phyloP scores from a whole-genome alignment of 2,113 vertebrate genomes.

The Sisor rabdophorus region DNA sequence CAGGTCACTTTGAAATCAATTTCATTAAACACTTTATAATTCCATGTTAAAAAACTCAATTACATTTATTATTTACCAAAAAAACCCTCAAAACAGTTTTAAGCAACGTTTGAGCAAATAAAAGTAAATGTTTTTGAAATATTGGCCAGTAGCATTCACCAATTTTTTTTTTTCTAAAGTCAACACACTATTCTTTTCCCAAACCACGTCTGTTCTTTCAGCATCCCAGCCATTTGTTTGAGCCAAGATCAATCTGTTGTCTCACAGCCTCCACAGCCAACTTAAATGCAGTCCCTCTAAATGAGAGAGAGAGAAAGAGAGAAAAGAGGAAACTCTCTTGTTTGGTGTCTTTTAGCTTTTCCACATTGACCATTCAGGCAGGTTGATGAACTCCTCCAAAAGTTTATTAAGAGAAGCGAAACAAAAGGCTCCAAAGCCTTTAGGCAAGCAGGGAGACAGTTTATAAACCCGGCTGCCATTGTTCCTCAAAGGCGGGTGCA shows the following conservation, averaged over 20 bases:
- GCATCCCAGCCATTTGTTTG: constrained; percentile 45
- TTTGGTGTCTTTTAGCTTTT: constrained; percentile 77
- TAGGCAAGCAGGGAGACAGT: constrained; percentile 85
- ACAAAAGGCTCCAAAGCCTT: constrained; percentile 81
- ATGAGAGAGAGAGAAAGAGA: constrained; percentile 50
- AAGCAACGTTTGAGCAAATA: neutral
- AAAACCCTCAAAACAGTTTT: neutral
- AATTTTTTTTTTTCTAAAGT: constrained; percentile 26
- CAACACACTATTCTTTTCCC: constrained; percentile 40
- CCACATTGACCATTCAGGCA: constrained; percentile 81
- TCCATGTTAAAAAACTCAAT: neutral
- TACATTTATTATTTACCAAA: neutral
- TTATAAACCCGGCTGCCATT: constrained; percentile 89
- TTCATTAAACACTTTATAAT: neutral
- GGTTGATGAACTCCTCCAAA: constrained; percentile 98
- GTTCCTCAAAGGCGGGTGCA: constrained; percentile 83
- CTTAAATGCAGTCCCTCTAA: constrained; percentile 51
- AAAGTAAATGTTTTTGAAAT: neutral
- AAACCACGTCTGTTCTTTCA: constrained; percentile 43
- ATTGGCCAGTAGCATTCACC: neutral
- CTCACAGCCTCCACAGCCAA: constrained; percentile 46
- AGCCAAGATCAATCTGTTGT: constrained; percentile 55
- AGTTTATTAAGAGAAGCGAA: constrained; percentile 92
- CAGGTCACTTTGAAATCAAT: no score
- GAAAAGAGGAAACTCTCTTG: constrained; percentile 68